Conservation (phyloP, 1,140 invertebrate genomes). For the Trichonephila inaurata region DNA sequence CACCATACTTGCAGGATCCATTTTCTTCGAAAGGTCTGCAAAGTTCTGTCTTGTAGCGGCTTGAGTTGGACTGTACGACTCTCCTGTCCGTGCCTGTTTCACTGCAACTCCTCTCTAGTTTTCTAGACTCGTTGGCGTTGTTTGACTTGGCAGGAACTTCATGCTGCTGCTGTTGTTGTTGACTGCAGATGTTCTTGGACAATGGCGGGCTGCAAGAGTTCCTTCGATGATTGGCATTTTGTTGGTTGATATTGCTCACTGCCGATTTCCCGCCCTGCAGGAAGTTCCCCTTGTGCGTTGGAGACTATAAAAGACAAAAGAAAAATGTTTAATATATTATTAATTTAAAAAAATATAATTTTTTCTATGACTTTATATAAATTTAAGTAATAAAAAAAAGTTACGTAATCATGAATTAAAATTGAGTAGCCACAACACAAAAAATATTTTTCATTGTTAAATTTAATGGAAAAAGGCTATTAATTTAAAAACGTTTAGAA, state of each 20-base stretch:
- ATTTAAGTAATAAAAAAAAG: neutral
- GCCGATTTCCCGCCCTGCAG: constrained; percentile 75
- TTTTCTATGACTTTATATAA: neutral
- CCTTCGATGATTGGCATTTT: constrained; percentile 54
- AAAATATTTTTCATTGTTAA: no score
- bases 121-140: constrained; percentile 39
- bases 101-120: constrained; percentile 58
- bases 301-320: constrained; percentile 54
- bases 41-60: constrained; percentile 98
- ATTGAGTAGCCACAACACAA: no score
- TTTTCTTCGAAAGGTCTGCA: constrained; percentile 97
- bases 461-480: no score
- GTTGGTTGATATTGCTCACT: constrained; percentile 51
- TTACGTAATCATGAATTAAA: no score
- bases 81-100: neutral
- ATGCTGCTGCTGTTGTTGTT: constrained; percentile 7
- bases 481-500: no score
- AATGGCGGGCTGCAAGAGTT: constrained; percentile 60
- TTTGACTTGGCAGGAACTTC: constrained; percentile 8
- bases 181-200: constrained; percentile 29
- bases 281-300: constrained; percentile 75
- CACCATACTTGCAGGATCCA: constrained; percentile 98
- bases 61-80: constrained; percentile 82
- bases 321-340: neutral
- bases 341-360: no score